Percentiles rank a stretch among this genome's conserved stretches.
Conservation (phyloP, 2,113 vertebrate species). For the Balaeniceps rex region DNA sequence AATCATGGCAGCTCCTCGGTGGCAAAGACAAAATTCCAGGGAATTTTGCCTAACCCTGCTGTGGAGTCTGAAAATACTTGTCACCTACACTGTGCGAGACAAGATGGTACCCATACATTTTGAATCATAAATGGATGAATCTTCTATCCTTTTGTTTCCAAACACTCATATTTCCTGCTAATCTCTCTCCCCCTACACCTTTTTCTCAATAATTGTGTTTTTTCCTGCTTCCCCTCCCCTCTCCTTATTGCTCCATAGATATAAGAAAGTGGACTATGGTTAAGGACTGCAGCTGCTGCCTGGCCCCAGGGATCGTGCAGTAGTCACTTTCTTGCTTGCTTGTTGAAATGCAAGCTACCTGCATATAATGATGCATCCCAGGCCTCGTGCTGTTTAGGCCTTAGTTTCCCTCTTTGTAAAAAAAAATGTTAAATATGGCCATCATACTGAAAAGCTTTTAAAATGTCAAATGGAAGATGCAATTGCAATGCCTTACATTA, state of each 20-base stretch:
- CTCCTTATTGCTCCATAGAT: background rate
- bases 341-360: background rate
- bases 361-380: background rate
- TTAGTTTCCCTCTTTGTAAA: background rate
- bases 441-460: background rate
- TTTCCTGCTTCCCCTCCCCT: background rate
- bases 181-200: background rate
- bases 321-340: background rate
- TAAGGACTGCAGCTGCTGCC: background rate
- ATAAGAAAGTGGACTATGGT: background rate
- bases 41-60: background rate
- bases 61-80: background rate
- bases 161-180: background rate
- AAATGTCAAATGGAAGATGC: background rate
- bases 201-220: background rate
- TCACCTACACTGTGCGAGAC: background rate
- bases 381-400: background rate
- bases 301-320: background rate
- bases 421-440: background rate
- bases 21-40: background rate
- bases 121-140: background rate
- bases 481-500: background rate
- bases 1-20: background rate
- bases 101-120: background rate
- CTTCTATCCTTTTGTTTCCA: background rate